These are phyloP conservation scores for Gonioctena quinquepunctata DNA, from an alignment of 1,140 invertebrate genomes.

Conservation along the genomic window DNA sequence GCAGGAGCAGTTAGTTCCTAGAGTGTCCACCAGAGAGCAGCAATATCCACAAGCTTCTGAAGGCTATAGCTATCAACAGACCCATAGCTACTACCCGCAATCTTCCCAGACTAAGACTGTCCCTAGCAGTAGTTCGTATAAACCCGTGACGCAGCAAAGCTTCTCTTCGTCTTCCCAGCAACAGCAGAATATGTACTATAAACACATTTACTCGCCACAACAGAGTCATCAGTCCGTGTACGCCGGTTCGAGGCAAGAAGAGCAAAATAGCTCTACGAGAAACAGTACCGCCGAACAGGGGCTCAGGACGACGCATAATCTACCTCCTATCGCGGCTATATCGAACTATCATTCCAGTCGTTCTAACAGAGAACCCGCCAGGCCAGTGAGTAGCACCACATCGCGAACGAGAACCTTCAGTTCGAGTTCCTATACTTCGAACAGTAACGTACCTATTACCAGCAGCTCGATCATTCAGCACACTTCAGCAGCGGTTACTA, in stretches of 20 bases:
- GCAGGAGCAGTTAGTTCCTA: background rate
- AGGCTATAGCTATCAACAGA: slow-evolving; percentile 35
- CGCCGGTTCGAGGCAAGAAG: background rate
- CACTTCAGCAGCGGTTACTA: background rate
- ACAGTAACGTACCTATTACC: background rate
- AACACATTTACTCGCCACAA: slow-evolving; percentile 19
- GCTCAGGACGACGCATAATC: slow-evolving; percentile 57
- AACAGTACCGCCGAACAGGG: background rate
- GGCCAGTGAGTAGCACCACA: slow-evolving; percentile 11
- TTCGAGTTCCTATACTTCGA: slow-evolving; percentile 14
- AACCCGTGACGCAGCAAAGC: background rate
- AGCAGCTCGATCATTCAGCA: slow-evolving; percentile 19
- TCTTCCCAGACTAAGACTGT: slow-evolving; percentile 13
- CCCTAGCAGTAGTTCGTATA: slow-evolving; percentile 21
- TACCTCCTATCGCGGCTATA: slow-evolving; percentile 59
- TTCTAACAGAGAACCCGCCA: slow-evolving; percentile 47
- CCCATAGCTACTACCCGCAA: slow-evolving; percentile 35
- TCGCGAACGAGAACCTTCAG: slow-evolving; percentile 24
- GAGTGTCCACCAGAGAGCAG: background rate
- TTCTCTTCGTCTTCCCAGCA: background rate
- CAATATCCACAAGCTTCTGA: slow-evolving; percentile 47
- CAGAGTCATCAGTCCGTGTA: slow-evolving; percentile 12
- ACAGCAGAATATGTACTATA: slow-evolving; percentile 22
- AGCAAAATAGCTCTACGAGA: background rate
- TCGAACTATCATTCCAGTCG: slow-evolving; percentile 58